Percentiles rank a stretch among this genome's conserved stretches.
Evolutionary conservation across 2,797 vertebrate genomes (phyloP).

Genomic region (Furcifer pardalis): DNA sequence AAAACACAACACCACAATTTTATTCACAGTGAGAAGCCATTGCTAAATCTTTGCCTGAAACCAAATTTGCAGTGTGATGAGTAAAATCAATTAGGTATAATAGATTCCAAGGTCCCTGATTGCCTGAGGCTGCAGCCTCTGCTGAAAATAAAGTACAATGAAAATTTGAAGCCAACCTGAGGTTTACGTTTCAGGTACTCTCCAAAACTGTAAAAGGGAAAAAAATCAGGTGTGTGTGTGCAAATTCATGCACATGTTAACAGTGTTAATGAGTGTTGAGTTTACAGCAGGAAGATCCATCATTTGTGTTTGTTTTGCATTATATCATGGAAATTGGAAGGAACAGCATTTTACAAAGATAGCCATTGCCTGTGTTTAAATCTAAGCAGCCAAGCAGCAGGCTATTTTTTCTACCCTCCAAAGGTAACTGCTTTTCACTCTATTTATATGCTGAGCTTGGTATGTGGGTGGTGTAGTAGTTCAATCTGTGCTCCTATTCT

Average conservation of each 20-base stretch:
- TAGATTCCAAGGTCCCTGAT: constrained; percentile 49
- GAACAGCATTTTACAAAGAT: too few relatives aligned
- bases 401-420: too few relatives aligned
- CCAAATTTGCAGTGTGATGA: constrained; percentile 38
- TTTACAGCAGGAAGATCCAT: too few relatives aligned
- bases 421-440: too few relatives aligned
- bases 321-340: constrained; percentile 8
- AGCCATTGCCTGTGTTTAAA: too few relatives aligned
- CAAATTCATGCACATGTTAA: not conserved
- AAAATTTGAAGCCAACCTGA: constrained; percentile 42
- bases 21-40: constrained; percentile 41
- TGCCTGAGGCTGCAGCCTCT: constrained; percentile 48
- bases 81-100: constrained; percentile 49
- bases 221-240: not conserved
- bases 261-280: not conserved
- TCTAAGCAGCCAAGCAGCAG: too few relatives aligned
- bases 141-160: constrained; percentile 50
- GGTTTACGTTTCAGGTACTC: constrained; percentile 37
- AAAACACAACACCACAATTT: too few relatives aligned
- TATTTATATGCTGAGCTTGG: too few relatives aligned
- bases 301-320: not conserved
- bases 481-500: too few relatives aligned
- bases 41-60: constrained; percentile 4
- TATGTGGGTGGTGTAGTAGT: too few relatives aligned
- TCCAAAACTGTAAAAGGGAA: not conserved